Evolutionary conservation across 2,888 invertebrate genomes (phyloP), one percentile per base, ranked within the genome.

Genomic region (Leucophenga montana): DNA sequence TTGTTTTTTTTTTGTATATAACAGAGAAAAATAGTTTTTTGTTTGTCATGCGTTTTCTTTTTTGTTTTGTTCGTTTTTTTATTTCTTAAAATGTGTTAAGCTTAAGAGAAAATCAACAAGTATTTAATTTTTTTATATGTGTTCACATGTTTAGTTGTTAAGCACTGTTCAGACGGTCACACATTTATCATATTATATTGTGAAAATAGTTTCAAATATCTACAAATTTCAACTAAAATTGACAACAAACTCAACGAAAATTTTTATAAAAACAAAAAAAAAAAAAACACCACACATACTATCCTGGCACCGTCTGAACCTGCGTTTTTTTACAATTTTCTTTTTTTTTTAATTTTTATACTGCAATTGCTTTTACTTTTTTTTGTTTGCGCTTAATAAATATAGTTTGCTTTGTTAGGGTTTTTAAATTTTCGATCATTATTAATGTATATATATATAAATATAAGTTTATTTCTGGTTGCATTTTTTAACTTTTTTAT

Each of bases 21-120:
- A 62, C 62, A 62, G 46, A 46, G 62, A 62, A 62, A 50, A 62
- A 62, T 62, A 62, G 46, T 62, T 46, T 46, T 46, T 31, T 46
- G 14, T 39, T 61, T 50, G n/a, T 18, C 18, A 50, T 50, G 18
- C n/a, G 1, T n/a, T 48, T 48, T 16, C 14, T 59, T 59, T 59
- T 59, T 33, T 33, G 1, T 16, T 2, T 44, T 44, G n/a, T n/a
- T n/a, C n/a, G n/a, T 46, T 46, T 46, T 20, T 20, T 62, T 46
- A 22, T 46, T 46, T 46, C 44, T 46, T 62, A 62, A 62, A 62
- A 46, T 62, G 22, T 46, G 44, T 62, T 62, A 62, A 62, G 62
- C 62, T 62, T 62, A 62, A 62, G 62, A 62, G 62, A 62, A 44
- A 62, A 46, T 62, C 62, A 62, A 62, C 62, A 62, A 62, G n/a